Evolutionary conservation across 2,888 invertebrate genomes (phyloP).

Genomic region (Sycophila texana): DNA sequence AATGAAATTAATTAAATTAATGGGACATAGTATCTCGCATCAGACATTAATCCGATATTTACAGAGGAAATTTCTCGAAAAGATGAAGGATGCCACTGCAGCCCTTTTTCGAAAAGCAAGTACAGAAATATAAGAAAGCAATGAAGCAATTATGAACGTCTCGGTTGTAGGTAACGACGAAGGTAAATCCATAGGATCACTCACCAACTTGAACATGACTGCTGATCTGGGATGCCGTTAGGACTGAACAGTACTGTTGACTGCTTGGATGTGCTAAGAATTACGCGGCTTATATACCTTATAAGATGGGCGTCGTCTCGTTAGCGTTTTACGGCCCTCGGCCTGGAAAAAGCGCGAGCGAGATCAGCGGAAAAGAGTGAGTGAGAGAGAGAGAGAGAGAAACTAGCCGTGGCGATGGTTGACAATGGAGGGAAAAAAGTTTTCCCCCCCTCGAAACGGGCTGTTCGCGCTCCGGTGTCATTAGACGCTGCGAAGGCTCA

Average conservation of each 20-base stretch:
- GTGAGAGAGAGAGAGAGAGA: conserved; percentile 47
- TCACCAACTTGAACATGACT: conserved; percentile 81
- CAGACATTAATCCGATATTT: no score
- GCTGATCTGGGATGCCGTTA: conserved; percentile 55
- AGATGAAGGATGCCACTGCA: no score
- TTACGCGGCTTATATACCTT: conserved; percentile 66
- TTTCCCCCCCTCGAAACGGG: conserved; percentile 36
- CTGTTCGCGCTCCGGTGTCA: conserved; percentile 5
- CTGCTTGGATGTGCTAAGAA: conserved; percentile 62
- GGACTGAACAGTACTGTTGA: conserved; percentile 63
- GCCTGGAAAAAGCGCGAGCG: conserved; percentile 45
- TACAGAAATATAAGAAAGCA: no score
- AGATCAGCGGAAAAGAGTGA: conserved; percentile 22
- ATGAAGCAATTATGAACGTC: no score
- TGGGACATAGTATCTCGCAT: no score
- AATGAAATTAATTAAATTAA: no score
- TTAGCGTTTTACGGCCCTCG: conserved; percentile 16
- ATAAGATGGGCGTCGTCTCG: conserved; percentile 53
- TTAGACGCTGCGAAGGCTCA: conserved; percentile 39
- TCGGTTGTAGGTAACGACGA: no score
- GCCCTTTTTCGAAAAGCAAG: no score
- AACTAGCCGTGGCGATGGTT: conserved; percentile 55
- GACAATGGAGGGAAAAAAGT: conserved; percentile 55
- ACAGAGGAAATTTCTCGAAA: no score
- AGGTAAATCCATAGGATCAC: conserved; percentile 61